A percentile compares a stretch with the other conserved stretches of the same genome.
Conservation (phyloP, 2,113 vertebrate genomes). For the Noturus placidus region DNA sequence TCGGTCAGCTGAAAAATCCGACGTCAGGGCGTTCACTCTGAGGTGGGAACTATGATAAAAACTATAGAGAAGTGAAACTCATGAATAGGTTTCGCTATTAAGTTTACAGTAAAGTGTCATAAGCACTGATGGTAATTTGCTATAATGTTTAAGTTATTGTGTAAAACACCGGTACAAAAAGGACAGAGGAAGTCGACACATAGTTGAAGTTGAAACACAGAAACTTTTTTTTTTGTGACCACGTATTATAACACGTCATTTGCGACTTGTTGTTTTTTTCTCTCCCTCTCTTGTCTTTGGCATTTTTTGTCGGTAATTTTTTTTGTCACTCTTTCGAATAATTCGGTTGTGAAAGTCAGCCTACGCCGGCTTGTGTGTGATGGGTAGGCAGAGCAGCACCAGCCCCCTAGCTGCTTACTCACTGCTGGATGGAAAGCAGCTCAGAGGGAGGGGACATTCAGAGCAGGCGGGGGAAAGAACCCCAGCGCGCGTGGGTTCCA, state of each 20-base stretch:
- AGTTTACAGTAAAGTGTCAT: constrained; percentile 27
- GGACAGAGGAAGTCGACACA: constrained; percentile 17
- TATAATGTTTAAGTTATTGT: neutral
- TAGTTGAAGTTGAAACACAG: constrained; percentile 7
- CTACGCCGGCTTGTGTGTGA: constrained; percentile 14
- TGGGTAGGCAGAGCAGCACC: constrained; percentile 38
- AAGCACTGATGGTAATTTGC: constrained; percentile 19
- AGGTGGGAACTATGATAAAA: neutral
- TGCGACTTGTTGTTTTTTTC: constrained; percentile 32
- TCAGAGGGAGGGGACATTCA: constrained; percentile 60
- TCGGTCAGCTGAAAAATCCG: neutral
- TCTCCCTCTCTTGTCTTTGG: constrained; percentile 25
- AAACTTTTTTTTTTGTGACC: constrained; percentile 40
- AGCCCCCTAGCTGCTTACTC: constrained; percentile 34
- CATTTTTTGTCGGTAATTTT: constrained; percentile 37
- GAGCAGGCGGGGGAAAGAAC: constrained; percentile 46
- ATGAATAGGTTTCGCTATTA: constrained; percentile 26
- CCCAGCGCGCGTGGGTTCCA: constrained; percentile 28
- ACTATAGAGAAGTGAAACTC: neutral
- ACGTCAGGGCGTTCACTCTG: neutral
- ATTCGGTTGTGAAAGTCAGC: constrained; percentile 51
- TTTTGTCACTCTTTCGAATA: constrained; percentile 53
- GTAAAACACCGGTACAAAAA: constrained; percentile 8
- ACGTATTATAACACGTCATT: constrained; percentile 47
- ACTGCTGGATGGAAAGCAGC: constrained; percentile 48